Conservation (phyloP, 2,888 invertebrate genomes). For the Apotomis capreana region DNA sequence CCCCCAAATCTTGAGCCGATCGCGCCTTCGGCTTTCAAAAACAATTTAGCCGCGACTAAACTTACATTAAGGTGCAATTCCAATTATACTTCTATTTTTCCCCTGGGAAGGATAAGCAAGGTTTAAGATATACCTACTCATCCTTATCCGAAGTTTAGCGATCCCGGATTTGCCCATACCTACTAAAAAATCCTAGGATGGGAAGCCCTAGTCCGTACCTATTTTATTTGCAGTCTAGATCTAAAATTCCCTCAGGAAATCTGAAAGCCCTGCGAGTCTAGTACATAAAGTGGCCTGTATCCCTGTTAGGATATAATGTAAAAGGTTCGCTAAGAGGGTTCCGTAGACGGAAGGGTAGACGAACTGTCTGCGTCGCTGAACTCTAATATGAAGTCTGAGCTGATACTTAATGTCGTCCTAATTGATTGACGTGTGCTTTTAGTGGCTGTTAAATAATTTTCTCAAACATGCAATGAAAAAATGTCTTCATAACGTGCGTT, state of each 20-base stretch:
- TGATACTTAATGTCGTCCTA: conserved; percentile 10
- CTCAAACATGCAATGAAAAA: no score
- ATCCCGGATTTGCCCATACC: background rate
- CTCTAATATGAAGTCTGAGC: conserved; percentile 12
- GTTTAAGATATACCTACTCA: background rate
- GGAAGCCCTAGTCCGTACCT: background rate
- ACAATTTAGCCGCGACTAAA: conserved; percentile 39
- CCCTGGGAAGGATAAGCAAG: conserved; percentile 13
- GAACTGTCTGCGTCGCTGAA: conserved; percentile 30
- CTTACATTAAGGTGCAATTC: conserved; percentile 36
- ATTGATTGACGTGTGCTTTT: conserved; percentile 18
- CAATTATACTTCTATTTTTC: conserved; percentile 25
- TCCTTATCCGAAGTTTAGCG: no score
- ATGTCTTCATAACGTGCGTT: no score
- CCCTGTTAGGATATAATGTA: conserved; percentile 20
- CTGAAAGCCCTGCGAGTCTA: background rate
- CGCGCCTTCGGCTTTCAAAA: conserved; percentile 29
- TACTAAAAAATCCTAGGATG: background rate
- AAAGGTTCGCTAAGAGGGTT: conserved; percentile 20
- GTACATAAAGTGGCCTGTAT: background rate
- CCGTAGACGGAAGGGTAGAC: conserved; percentile 25
- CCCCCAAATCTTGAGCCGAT: conserved; percentile 26
- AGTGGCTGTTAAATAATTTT: no score
- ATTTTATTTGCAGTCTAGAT: conserved; percentile 18
- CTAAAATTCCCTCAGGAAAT: conserved; percentile 7